Evolutionary conservation across 2,797 vertebrate genomes (phyloP).

Genomic region (Pseudochirops corinnae): DNA sequence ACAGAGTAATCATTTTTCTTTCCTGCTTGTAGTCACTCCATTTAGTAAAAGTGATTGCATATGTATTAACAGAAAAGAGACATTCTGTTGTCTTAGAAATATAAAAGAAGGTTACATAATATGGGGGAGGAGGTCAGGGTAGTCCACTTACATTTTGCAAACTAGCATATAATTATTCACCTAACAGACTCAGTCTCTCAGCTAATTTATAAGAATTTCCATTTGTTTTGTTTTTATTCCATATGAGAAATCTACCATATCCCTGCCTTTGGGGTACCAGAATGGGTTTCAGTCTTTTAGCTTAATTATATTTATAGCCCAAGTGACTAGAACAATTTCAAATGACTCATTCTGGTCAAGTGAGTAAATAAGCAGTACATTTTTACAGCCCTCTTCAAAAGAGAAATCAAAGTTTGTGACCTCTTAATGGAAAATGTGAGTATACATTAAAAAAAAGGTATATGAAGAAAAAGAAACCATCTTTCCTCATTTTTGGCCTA

Average conservation of each 20-base stretch:
- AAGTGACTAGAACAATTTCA: not conserved
- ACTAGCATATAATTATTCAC: slow-evolving; percentile 38
- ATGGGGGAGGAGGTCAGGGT: not conserved
- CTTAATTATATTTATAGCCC: slow-evolving; percentile 14
- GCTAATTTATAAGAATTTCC: not conserved
- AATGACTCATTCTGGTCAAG: not conserved
- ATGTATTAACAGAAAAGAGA: not conserved
- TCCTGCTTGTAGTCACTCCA: not conserved
- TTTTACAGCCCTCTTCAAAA: not conserved
- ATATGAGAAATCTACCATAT: not conserved
- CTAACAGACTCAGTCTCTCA: slow-evolving; percentile 4
- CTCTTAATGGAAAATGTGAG: not conserved
- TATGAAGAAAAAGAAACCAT: not conserved
- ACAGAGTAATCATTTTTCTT: not conserved
- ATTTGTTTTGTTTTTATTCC: slow-evolving; percentile 6
- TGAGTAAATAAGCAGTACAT: slow-evolving; percentile 31
- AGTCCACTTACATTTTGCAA: not conserved
- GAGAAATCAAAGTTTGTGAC: not conserved
- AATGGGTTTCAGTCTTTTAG: not conserved
- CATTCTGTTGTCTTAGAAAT: not conserved
- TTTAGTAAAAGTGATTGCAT: slow-evolving; percentile 1
- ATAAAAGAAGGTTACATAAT: not conserved
- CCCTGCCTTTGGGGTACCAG: not conserved
- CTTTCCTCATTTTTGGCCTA: not conserved
- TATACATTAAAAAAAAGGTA: not conserved